These are phyloP conservation scores for Henricia sp. DNA, from an alignment of 53 echinoderm and acorn worm species.

Conservation along the genomic window DNA sequence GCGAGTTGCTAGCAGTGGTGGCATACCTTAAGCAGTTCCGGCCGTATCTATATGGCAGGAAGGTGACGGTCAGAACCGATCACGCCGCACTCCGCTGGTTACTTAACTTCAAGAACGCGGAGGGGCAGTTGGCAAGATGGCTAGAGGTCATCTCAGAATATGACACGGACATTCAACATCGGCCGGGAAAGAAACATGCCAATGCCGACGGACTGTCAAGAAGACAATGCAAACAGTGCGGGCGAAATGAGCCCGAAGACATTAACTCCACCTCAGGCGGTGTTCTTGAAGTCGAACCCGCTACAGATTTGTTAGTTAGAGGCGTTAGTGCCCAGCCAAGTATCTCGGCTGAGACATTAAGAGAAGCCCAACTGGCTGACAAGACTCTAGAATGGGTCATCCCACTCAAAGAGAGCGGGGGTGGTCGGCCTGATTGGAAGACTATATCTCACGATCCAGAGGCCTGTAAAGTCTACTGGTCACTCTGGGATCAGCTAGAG, in stretches of 20 bases:
- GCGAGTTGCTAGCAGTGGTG: background rate
- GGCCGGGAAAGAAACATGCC: background rate
- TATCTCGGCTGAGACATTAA: background rate
- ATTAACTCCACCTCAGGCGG: background rate
- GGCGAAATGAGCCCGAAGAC: background rate
- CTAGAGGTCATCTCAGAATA: constrained; percentile 15
- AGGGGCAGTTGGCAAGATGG: constrained; percentile 67
- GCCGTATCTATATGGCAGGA: too few species aligned
- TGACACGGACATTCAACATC: background rate
- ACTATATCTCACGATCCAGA: background rate
- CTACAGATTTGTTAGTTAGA: background rate
- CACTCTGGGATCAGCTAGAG: background rate
- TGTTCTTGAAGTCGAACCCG: background rate
- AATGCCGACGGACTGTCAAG: background rate
- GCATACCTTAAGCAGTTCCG: background rate
- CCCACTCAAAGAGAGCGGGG: background rate
- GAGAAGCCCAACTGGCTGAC: constrained; percentile 10
- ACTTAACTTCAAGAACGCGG: background rate
- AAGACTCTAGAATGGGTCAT: background rate
- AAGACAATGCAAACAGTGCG: background rate
- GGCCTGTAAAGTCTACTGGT: constrained; percentile 3
- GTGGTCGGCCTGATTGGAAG: background rate
- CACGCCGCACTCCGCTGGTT: background rate
- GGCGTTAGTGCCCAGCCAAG: background rate
- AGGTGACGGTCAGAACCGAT: background rate